Conservation (phyloP, 2,113 vertebrate species). For the Nycticryphes semicollaris region DNA sequence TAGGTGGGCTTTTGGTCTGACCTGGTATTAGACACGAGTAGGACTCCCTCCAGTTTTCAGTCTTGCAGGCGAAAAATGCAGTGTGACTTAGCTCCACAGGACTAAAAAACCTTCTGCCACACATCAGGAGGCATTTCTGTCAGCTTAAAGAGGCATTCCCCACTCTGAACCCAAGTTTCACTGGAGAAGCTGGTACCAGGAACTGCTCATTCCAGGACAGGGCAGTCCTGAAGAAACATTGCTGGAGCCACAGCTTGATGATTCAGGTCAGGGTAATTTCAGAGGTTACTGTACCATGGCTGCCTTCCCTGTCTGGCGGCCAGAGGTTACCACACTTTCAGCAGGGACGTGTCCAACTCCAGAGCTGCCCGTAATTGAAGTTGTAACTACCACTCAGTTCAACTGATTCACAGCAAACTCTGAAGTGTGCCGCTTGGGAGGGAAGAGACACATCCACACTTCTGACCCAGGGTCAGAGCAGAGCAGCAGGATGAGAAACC, state of each 20-base stretch:
- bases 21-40: neutral
- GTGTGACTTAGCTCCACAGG: neutral
- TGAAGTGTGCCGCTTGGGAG: neutral
- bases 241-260: neutral
- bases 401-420: neutral
- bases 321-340: neutral
- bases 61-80: neutral
- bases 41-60: neutral
- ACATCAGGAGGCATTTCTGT: neutral
- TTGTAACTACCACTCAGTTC: neutral
- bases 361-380: slow-evolving; percentile 37
- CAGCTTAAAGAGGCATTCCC: neutral
- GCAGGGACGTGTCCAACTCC: neutral
- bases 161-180: neutral
- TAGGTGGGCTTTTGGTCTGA: neutral
- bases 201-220: slow-evolving; percentile 43
- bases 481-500: neutral
- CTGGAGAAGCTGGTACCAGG: slow-evolving; percentile 5
- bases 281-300: neutral
- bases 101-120: neutral
- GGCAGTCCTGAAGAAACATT: neutral
- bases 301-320: neutral
- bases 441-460: neutral
- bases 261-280: slow-evolving; percentile 39
- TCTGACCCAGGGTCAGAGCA: neutral